Evolutionary conservation across 2,797 vertebrate genomes (phyloP).

Genomic region (Phoebastria nigripes): DNA sequence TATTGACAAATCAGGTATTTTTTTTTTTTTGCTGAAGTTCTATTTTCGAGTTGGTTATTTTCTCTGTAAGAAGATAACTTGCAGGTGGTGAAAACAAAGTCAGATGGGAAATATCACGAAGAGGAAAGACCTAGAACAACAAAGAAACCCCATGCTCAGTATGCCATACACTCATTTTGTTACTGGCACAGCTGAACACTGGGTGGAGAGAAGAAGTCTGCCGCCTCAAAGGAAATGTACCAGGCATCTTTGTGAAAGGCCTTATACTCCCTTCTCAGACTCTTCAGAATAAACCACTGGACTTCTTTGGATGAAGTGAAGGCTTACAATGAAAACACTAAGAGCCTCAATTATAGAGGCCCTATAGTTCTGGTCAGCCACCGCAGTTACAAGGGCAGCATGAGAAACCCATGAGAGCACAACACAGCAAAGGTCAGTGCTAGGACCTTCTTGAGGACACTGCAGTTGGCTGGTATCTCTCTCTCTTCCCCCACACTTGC

Average conservation of each 20-base stretch:
- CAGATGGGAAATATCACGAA: neutral
- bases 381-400: neutral
- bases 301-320: constrained; percentile 2
- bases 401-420: neutral
- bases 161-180: constrained; percentile 20
- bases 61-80: neutral
- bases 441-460: neutral
- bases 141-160: constrained; percentile 40
- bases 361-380: constrained; percentile 8
- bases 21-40: neutral
- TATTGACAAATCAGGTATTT: constrained; percentile 13
- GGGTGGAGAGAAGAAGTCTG: constrained; percentile 36
- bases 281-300: constrained; percentile 42
- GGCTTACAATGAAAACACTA: constrained; percentile 16
- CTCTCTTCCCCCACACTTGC: neutral
- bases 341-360: constrained; percentile 30
- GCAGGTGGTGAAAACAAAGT: constrained; percentile 1
- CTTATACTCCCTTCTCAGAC: neutral
- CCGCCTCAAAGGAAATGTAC: constrained; percentile 37
- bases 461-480: neutral
- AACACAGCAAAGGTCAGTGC: neutral
- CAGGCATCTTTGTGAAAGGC: constrained; percentile 34
- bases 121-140: constrained; percentile 31
- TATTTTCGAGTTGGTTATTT: constrained; percentile 4
- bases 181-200: constrained; percentile 32